Conservation (phyloP, 2,113 vertebrate genomes). For the Notothenia coriiceps region DNA sequence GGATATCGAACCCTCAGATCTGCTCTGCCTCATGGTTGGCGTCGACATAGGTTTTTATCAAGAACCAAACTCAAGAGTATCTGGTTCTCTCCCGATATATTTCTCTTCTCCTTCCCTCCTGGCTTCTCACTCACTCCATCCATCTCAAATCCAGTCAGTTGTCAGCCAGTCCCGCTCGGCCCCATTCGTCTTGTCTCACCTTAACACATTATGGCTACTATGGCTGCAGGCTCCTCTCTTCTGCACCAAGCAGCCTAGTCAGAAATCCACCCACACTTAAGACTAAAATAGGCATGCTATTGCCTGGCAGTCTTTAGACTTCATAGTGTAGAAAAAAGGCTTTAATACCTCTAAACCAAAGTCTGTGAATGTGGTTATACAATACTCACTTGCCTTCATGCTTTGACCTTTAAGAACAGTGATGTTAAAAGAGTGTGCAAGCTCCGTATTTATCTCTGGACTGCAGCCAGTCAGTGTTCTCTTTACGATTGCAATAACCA, state of each 20-base stretch:
- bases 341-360: neutral
- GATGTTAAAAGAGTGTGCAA: neutral
- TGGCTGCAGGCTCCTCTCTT: constrained; percentile 29
- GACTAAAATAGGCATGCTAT: constrained; percentile 30
- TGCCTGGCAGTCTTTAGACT: neutral
- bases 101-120: neutral
- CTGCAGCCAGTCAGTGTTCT: neutral
- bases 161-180: constrained; percentile 14
- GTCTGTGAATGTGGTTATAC: constrained; percentile 1
- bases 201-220: constrained; percentile 31
- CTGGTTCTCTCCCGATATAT: constrained; percentile 9
- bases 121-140: constrained; percentile 4
- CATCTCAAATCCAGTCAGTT: constrained; percentile 27
- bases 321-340: constrained; percentile 2
- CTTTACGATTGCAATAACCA: neutral
- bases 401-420: neutral
- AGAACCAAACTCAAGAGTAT: constrained; percentile 15
- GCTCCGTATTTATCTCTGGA: neutral
- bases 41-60: neutral
- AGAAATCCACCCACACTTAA: constrained; percentile 36
- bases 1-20: neutral
- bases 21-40: constrained; percentile 1
- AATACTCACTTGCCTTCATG: neutral
- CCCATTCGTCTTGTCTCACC: constrained; percentile 38
- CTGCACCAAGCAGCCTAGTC: constrained; percentile 5